These are phyloP conservation scores for Lonchura striata DNA, from an alignment of 2,113 vertebrate genomes.

Conservation along the genomic window DNA sequence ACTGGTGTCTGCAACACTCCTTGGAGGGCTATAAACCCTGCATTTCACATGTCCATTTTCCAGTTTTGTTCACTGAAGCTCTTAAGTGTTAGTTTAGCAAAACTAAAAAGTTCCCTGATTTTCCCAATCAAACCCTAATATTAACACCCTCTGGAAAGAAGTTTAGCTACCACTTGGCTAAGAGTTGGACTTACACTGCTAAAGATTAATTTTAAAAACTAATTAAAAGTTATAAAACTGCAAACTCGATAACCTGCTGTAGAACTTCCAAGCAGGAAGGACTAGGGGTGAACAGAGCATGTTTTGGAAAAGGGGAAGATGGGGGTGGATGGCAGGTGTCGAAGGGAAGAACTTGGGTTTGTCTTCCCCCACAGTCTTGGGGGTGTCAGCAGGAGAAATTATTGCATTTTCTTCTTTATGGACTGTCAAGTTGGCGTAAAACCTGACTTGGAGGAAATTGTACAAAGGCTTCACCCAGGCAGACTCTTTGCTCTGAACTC, in stretches of 20 bases:
- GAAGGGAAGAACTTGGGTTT: neutral
- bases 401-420: no score
- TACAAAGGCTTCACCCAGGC: neutral
- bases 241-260: no score
- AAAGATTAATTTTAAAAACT: neutral
- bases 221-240: neutral
- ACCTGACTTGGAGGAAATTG: neutral
- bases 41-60: neutral
- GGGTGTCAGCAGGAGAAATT: neutral
- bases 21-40: no score
- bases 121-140: neutral
- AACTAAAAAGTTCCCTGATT: neutral
- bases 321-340: neutral
- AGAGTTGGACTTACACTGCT: neutral
- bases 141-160: neutral
- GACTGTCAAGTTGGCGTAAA: neutral
- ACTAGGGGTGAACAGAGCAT: neutral
- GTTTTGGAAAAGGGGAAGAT: neutral
- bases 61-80: neutral
- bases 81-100: no score
- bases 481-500: neutral
- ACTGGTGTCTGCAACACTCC: neutral
- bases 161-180: neutral
- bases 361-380: neutral
- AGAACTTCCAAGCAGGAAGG: neutral